A percentile compares a stretch with the other conserved stretches of the same genome.
These are phyloP conservation scores for Portevinia maculata DNA, from an alignment of 2,888 invertebrate species.

Conservation along the genomic window DNA sequence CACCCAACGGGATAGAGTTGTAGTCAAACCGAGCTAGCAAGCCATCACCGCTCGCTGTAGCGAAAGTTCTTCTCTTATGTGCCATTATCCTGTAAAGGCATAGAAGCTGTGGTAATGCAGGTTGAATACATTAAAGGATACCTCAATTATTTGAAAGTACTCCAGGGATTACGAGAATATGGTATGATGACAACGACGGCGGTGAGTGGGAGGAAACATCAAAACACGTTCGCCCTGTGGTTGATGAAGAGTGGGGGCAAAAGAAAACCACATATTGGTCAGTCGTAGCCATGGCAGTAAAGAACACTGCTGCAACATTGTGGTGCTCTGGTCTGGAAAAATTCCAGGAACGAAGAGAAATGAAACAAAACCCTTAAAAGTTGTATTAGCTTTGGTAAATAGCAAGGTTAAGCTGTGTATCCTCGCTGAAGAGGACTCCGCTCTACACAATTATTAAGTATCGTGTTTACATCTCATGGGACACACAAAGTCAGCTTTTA, in stretches of 20 bases:
- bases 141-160: constrained; percentile 67
- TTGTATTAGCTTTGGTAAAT: constrained; percentile 15
- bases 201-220: not conserved
- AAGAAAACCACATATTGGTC: constrained; percentile 7
- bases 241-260: not conserved
- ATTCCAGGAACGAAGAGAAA: constrained; percentile 20
- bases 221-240: not conserved
- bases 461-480: constrained; percentile 30
- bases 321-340: constrained; percentile 40
- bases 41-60: not conserved
- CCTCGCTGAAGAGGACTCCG: not conserved
- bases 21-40: constrained; percentile 3
- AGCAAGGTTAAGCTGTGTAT: constrained; percentile 37
- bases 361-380: not conserved
- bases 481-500: not conserved
- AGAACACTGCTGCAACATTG: constrained; percentile 13
- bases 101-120: constrained; percentile 5
- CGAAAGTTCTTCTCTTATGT: constrained; percentile 15
- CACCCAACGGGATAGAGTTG: not conserved
- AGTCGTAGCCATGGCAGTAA: not conserved
- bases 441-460: constrained; percentile 19
- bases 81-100: not conserved
- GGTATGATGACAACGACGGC: not conserved
- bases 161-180: constrained; percentile 1
- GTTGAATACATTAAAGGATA: constrained; percentile 47